Conservation (phyloP, 2,113 vertebrate species). For the Monopterus albus region DNA sequence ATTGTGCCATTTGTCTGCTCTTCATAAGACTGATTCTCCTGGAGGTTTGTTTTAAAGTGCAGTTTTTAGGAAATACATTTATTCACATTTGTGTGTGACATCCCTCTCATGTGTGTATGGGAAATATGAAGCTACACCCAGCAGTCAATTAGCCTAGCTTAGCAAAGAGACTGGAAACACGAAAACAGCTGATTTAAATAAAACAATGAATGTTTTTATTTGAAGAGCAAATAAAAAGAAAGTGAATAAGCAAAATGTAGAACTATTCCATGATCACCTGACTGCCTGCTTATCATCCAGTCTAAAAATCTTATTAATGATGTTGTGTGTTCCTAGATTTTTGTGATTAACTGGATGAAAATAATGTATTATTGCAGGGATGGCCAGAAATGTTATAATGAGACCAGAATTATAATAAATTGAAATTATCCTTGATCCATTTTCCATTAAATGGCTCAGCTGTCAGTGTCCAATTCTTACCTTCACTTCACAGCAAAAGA, state of each 20-base stretch:
- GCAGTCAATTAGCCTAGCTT: not conserved
- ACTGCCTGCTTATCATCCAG: not conserved
- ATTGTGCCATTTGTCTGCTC: not conserved
- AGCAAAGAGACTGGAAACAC: not conserved
- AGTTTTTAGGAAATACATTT: not conserved
- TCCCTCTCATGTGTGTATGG: no score
- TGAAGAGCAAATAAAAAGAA: no score
- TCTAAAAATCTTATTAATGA: no score
- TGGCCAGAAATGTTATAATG: not conserved
- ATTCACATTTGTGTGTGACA: not conserved
- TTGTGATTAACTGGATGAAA: conserved; percentile 1
- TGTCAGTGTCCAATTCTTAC: conserved; percentile 50
- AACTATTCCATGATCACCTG: not conserved
- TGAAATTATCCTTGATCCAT: conserved; percentile 33
- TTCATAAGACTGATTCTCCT: not conserved
- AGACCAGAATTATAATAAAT: conserved; percentile 16
- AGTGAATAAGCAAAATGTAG: not conserved
- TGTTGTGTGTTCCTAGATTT: not conserved
- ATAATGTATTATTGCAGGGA: conserved; percentile 7
- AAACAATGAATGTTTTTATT: no score
- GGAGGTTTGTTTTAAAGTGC: not conserved
- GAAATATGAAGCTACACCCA: not conserved
- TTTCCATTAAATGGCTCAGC: conserved; percentile 29
- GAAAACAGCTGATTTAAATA: no score
- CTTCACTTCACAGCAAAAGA: conserved; percentile 47